Evolutionary conservation across 37 sponge, comb jelly and placozoan species (phyloP).

Genomic region (Eunapius fragilis): DNA sequence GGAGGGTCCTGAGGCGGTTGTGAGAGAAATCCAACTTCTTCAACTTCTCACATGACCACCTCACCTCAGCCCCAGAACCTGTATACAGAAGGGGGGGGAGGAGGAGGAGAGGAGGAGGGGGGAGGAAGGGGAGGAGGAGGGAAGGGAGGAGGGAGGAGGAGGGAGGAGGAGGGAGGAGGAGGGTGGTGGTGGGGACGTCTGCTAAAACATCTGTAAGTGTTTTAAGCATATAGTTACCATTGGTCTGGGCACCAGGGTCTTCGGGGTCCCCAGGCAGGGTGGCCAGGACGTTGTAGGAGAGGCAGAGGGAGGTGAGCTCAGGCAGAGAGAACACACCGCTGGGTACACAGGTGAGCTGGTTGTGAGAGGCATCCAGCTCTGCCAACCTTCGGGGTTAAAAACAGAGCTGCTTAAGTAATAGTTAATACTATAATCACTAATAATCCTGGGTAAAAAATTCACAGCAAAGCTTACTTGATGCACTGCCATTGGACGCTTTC

Average conservation of each 20-base stretch:
- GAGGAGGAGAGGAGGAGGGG: too few species aligned
- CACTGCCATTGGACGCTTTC: constrained; percentile 66
- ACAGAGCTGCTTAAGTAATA: too few species aligned
- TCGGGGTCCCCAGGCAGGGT: constrained; percentile 75
- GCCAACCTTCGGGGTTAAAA: too few species aligned
- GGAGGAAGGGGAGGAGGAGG: too few species aligned
- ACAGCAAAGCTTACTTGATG: constrained; percentile 14
- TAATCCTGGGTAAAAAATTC: neutral
- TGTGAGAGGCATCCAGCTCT: constrained; percentile 75
- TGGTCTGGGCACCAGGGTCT: constrained; percentile 50
- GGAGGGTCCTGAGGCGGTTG: constrained; percentile 69
- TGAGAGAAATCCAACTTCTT: constrained; percentile 76
- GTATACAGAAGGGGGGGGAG: neutral
- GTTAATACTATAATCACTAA: too few species aligned
- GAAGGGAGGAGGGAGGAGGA: too few species aligned
- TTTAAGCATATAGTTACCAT: too few species aligned
- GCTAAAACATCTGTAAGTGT: too few species aligned
- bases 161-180: too few species aligned
- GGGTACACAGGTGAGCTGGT: constrained; percentile 66
- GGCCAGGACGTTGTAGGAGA: constrained; percentile 69
- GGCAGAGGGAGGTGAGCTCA: constrained; percentile 40
- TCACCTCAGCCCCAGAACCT: constrained; percentile 13
- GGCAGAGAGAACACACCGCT: constrained; percentile 66
- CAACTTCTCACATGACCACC: constrained; percentile 77
- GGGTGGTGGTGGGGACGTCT: too few species aligned